Evolutionary conservation across 1,140 invertebrate species (phyloP).

Genomic region (Lethocerus indicus): DNA sequence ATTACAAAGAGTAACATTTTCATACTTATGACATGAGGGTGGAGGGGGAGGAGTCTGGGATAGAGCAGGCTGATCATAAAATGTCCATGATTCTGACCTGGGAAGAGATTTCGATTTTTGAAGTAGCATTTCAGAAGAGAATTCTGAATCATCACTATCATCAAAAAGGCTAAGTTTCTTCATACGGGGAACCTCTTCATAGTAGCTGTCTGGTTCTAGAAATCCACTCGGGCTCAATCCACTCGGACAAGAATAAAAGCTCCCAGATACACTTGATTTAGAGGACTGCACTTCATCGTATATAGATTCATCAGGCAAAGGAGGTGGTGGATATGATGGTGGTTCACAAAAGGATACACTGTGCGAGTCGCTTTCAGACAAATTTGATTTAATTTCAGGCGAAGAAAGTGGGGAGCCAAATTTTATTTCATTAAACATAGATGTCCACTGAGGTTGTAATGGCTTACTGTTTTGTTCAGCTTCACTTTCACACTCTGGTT

Average conservation of each 20-base stretch:
- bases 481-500: constrained; percentile 4
- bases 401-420: constrained; percentile 28
- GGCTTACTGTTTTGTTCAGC: constrained; percentile 21
- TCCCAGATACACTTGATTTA: constrained; percentile 24
- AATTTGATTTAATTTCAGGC: constrained; percentile 25
- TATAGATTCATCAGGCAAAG: constrained; percentile 34
- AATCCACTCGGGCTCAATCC: no score
- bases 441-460: constrained; percentile 25
- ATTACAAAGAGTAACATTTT: no score
- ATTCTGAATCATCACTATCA: constrained; percentile 28
- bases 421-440: constrained; percentile 28
- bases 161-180: constrained; percentile 17
- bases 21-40: constrained; percentile 18
- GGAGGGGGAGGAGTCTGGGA: no score
- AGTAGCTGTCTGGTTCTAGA: constrained; percentile 20
- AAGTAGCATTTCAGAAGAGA: constrained; percentile 24
- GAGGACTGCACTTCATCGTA: constrained; percentile 34
- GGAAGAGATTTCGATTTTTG: background rate
- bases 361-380: constrained; percentile 20
- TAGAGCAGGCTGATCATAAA: constrained; percentile 26
- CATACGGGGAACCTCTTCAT: constrained; percentile 14
- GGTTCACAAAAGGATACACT: constrained; percentile 20
- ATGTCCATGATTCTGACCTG: constrained; percentile 29
- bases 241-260: constrained; percentile 22
- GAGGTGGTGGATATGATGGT: constrained; percentile 36